Base-by-base conservation (phyloP, 2,113 vertebrate species). In the Gallinago jamesoni region DNA sequence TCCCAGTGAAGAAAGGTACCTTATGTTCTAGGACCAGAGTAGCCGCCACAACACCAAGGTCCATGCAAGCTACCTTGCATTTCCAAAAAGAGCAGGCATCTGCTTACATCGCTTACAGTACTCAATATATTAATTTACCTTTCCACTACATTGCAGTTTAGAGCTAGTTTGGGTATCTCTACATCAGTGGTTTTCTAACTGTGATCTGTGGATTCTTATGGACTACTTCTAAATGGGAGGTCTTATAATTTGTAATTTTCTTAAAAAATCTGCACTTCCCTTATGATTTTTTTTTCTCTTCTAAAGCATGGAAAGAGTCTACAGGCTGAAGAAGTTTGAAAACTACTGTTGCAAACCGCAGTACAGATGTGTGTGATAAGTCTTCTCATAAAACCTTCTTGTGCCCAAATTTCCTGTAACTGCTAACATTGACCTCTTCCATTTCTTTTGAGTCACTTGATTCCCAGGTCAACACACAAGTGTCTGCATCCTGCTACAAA, bases 151-250 rank as follows among this genome's bases (percentile, higher is more conserved):
- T 23, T 82, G 27, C 73, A 84, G 43, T 75, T 94, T 75, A 89
- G 80, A 92, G 52, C 60, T 84, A 53, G 52, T 79, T 87, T 60
- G 13, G 56, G 39, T 94, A 96, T 96, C 87, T 95, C 53, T 92
- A 68, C 76, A 94, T 84, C 94, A 92, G 80, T 87, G 87, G 64
- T 94, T 97, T 94, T 84, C 76, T 43, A 39, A 76, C 78, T 31
- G 23, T 56, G 60, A 92, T 82, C 56, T 82, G 31, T 52, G 43
- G 60, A 92, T 89, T 96, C 56, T 47, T 92, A 90, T 4, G 12
- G 50, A 69, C 20, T 73, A 23, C 52, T 93, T 86, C 89, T 87
- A 94, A 94, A 94, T 87, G 76, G 86, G 77, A 94, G 68, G 60
- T 94, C 76, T 94, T 24, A 13, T 39, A 55, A 75, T 66, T 69